Base-by-base conservation (phyloP, 1,140 invertebrate genomes). In the Cotesia glomerata region DNA sequence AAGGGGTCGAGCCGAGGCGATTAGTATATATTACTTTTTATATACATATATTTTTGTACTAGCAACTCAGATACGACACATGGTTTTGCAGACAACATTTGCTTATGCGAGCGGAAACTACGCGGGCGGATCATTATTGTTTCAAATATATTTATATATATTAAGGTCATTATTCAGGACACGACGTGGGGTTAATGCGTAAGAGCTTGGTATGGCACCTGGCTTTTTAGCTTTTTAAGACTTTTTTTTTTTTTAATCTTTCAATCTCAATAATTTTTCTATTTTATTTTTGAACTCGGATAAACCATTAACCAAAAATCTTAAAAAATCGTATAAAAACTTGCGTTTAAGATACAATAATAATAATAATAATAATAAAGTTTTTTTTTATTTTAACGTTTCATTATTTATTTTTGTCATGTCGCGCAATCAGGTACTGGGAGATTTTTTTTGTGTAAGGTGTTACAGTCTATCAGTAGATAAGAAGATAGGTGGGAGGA, bases 161-260 rank as follows among this genome's bases (percentile, higher is more conserved):
- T 86, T 83, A 80, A 76, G 74, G 75, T 82, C 81, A 82, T 86
- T 85, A 85, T 84, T 86, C 83, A 86, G 80, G 80, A 75, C 76
- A 76, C 76, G 72, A 73, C 71, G 65, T 69, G 74, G 58, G 64
- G 68, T 54, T 67, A 13, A 61, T 61, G 13, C n/a, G 34, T n/a
- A 35, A 64, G 62, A 36, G 62, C 63, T 59, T 11, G 52, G 52
- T 36, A 65, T 51, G 35, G 64, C 69, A 66, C 74, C 76, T 79
- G 78, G 79, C 56, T 49, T 65, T 71, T 36, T 65, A 36, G 18
- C 13, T 64, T 18, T 62, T 35, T 11, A 34, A 26, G 0, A 18
- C 8, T 51, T n/a, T 1, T 51, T 11, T n/a, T 51, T 9, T n/a
- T 51, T 1, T n/a, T 51, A 5, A 45, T 45, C 39, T 2, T 45